Conservation (phyloP, 2,797 vertebrate species). For the Pseudomugil tenellus region DNA sequence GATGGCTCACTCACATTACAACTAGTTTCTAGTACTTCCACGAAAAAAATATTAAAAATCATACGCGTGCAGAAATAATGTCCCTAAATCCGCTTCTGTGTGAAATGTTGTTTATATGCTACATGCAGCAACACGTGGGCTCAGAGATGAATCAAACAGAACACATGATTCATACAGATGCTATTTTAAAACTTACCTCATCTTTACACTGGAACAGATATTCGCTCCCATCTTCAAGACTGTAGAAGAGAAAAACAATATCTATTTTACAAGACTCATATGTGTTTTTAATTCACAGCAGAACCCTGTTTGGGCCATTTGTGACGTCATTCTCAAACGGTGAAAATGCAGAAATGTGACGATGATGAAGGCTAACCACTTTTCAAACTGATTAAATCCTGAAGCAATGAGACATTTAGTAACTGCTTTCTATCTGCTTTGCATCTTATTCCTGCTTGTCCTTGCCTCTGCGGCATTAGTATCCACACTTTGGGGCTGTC, state of each 20-base stretch:
- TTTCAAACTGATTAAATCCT: not conserved
- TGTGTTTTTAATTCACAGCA: not conserved
- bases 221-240: slow-evolving; percentile 91
- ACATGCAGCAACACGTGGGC: not conserved
- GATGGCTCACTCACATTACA: not conserved
- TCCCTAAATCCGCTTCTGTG: not conserved
- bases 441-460: not conserved
- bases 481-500: slow-evolving; percentile 16
- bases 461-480: not conserved
- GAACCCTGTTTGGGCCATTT: too few species aligned
- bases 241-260: slow-evolving; percentile 63
- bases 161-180: not conserved
- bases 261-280: not conserved
- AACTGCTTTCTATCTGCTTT: not conserved
- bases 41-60: slow-evolving; percentile 5
- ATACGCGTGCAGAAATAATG: not conserved
- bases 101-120: not conserved
- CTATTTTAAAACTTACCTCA: slow-evolving; percentile 84
- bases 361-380: not conserved
- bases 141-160: not conserved
- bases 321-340: not conserved
- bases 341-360: not conserved
- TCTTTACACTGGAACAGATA: slow-evolving; percentile 99
- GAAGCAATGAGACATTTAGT: not conserved
- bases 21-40: not conserved